Percentiles rank a stretch among this genome's conserved stretches.
phyloP scores from a whole-genome alignment of 2,113 vertebrate genomes.

The Tiliqua scincoides region DNA sequence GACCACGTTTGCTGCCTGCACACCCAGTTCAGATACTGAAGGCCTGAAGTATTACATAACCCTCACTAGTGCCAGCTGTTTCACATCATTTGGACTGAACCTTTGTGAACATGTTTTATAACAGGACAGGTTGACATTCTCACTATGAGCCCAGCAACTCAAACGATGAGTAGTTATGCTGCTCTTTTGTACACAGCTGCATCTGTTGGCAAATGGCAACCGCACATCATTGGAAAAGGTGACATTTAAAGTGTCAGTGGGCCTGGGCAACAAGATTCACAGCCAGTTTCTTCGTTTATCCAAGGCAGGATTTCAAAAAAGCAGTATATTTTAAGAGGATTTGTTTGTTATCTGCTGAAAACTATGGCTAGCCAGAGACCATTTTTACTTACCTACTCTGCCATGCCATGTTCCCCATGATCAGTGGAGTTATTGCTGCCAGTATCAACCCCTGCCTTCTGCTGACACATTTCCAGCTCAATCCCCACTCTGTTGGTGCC shows the following conservation, averaged over 20 bases:
- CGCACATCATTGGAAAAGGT: background rate
- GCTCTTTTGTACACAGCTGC: background rate
- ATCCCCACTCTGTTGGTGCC: no score
- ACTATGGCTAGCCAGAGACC: no score
- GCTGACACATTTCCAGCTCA: no score
- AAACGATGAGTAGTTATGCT: background rate
- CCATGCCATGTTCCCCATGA: no score
- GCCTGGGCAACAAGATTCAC: background rate
- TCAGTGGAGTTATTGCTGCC: no score
- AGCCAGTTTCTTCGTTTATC: background rate
- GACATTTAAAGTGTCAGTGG: background rate
- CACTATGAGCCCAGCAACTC: background rate
- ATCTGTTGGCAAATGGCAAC: background rate
- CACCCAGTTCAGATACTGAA: background rate
- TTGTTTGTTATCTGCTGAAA: background rate
- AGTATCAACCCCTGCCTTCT: no score
- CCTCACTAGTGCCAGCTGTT: background rate
- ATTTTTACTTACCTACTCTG: no score
- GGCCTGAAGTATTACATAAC: background rate
- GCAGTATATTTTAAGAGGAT: background rate
- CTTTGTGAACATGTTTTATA: background rate
- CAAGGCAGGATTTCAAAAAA: background rate
- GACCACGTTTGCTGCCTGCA: background rate
- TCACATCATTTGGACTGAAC: background rate
- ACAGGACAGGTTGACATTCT: background rate